Base-by-base conservation (phyloP, 2,113 vertebrate genomes). In the Poeciliopsis prolifica region DNA sequence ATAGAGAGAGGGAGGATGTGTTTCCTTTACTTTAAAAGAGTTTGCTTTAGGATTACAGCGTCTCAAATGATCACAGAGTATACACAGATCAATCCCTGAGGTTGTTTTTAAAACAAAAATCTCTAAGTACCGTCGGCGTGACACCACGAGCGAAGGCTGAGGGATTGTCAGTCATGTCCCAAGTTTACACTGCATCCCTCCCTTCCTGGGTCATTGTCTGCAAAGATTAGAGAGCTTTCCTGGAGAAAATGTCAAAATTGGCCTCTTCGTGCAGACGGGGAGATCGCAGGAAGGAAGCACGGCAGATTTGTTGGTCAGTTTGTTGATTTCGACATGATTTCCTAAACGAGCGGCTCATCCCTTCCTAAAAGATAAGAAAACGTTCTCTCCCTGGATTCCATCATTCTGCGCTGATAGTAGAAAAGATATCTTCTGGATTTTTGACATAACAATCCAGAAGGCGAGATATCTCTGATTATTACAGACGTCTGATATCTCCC, bases 221-320 rank as follows among this genome's bases (percentile, higher is more conserved):
- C 48, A 17, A 66, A 76, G 82, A 85, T 76, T 81, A 63, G 51
- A 54, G 61, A 85, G 81, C 86, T 88, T 83, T 83, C 80, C 81
- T 81, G 71, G 65, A 61, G 51, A 78, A 73, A 81, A 58, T 74
- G 35, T 61, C 72, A 4, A 72, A 72, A 70, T 68, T 67, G 6
- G 3, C 77, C 72, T 80, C 68, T 10, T 37, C 35, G 48, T 29
- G 70, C 65, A 72, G 69, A 72, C 2, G 11, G 71, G 26, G 48
- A 76, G 66, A 79, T 79, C 1, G 26, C 68, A 81, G 74, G 72
- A 78, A 76, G 70, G 77, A 81, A 75, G 75, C 66, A 33, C 44
- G 44, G 51, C 29, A 75, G 74, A 75, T 76, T 40, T n/a, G 72
- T 72, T 68, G 61, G 69, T 65, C 24, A 35, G 72, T 72, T 75